These are phyloP conservation scores for Melanotaenia trifasciata DNA, from an alignment of 2,797 vertebrate species.

Conservation along the genomic window DNA sequence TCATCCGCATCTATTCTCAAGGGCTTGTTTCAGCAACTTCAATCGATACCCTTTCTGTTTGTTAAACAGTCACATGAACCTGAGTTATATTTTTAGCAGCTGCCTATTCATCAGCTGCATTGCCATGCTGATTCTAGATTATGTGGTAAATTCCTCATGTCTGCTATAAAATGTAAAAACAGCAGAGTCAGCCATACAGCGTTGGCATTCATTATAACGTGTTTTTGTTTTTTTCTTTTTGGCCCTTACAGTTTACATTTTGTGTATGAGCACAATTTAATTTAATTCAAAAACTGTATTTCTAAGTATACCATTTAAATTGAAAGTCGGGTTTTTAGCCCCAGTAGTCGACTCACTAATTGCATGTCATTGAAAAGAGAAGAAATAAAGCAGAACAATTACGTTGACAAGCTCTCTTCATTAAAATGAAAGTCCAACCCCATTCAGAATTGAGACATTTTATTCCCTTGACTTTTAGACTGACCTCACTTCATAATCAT, in stretches of 20 bases:
- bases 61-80: conserved; percentile 70
- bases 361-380: conserved; percentile 39
- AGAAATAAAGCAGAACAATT: conserved; percentile 63
- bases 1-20: conserved; percentile 73
- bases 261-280: background rate
- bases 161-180: conserved; percentile 30
- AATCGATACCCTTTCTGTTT: conserved; percentile 70
- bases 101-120: conserved; percentile 51
- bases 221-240: background rate
- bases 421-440: conserved; percentile 54
- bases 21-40: conserved; percentile 67
- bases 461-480: conserved; percentile 55
- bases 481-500: conserved; percentile 52
- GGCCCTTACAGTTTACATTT: background rate
- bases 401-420: conserved; percentile 63
- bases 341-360: conserved; percentile 48
- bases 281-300: conserved; percentile 17
- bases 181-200: background rate
- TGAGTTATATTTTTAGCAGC: conserved; percentile 59
- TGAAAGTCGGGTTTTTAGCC: conserved; percentile 32
- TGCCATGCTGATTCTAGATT: conserved; percentile 50
- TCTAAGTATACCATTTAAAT: background rate
- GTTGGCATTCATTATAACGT: background rate
- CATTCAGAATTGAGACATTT: conserved; percentile 24
- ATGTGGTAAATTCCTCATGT: conserved; percentile 35